Conservation (phyloP, 2,113 vertebrate species). For the Rhineura floridana region DNA sequence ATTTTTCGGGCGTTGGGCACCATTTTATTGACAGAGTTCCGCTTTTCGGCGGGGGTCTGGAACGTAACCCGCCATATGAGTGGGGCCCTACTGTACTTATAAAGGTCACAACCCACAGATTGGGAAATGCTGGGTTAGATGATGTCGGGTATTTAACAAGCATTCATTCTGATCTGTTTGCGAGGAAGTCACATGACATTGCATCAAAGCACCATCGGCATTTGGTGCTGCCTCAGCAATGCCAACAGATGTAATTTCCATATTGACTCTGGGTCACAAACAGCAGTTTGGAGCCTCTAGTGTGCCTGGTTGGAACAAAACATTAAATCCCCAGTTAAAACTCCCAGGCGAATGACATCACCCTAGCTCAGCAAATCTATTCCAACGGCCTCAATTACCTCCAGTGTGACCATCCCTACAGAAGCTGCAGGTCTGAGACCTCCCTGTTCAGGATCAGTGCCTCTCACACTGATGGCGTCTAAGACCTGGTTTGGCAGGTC, state of each 20-base stretch:
- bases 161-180: too few relatives aligned
- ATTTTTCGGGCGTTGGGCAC: too few relatives aligned
- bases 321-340: conserved; percentile 56
- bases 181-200: too few relatives aligned
- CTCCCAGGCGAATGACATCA: conserved; percentile 61
- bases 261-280: conserved; percentile 59
- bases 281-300: conserved; percentile 27
- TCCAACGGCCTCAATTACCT: conserved; percentile 23
- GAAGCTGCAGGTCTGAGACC: background rate
- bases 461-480: too few relatives aligned
- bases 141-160: too few relatives aligned
- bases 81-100: too few relatives aligned
- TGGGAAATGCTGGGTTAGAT: too few relatives aligned
- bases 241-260: conserved; percentile 66
- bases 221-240: conserved; percentile 59
- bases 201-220: conserved; percentile 35
- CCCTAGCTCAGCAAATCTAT: conserved; percentile 56
- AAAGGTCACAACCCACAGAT: too few relatives aligned
- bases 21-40: too few relatives aligned
- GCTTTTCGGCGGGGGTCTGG: too few relatives aligned
- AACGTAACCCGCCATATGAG: too few relatives aligned
- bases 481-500: background rate
- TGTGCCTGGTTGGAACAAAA: conserved; percentile 61
- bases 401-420: conserved; percentile 41
- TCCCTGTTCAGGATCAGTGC: too few relatives aligned